Conservation (phyloP, 2,113 vertebrate genomes). For the Dipodomys merriami region DNA sequence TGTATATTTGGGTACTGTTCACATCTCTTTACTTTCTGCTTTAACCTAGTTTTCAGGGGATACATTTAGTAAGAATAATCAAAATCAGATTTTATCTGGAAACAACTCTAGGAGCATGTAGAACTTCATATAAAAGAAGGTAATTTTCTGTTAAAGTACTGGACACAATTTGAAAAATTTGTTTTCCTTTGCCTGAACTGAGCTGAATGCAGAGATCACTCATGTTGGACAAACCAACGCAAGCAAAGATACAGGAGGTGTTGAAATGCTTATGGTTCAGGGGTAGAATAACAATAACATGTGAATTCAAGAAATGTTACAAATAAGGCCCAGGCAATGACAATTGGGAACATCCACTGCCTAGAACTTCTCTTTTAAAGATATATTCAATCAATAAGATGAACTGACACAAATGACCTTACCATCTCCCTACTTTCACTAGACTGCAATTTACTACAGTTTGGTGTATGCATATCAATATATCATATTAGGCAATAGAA, state of each 20-base stretch:
- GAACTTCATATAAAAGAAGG: too few species aligned
- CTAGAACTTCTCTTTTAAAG: neutral
- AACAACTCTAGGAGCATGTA: neutral
- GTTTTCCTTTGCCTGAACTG: neutral
- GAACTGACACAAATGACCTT: neutral
- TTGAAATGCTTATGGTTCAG: neutral
- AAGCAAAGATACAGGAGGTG: neutral
- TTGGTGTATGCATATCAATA: neutral
- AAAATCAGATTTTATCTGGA: neutral
- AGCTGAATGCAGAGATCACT: neutral
- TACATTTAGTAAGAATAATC: neutral
- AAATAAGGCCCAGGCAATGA: neutral
- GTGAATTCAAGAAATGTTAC: neutral
- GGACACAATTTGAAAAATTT: neutral
- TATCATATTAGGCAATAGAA: neutral
- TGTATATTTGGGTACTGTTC: neutral
- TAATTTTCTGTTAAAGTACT: too few species aligned
- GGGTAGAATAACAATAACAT: neutral
- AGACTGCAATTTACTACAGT: neutral
- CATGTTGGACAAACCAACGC: neutral
- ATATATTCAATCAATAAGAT: neutral
- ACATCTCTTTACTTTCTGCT: neutral
- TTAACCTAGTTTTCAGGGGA: slow-evolving; percentile 4
- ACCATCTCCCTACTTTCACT: neutral
- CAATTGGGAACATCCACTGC: neutral